Base-by-base conservation (phyloP, 2,797 vertebrate genomes). In the Gallinago nigripennis region DNA sequence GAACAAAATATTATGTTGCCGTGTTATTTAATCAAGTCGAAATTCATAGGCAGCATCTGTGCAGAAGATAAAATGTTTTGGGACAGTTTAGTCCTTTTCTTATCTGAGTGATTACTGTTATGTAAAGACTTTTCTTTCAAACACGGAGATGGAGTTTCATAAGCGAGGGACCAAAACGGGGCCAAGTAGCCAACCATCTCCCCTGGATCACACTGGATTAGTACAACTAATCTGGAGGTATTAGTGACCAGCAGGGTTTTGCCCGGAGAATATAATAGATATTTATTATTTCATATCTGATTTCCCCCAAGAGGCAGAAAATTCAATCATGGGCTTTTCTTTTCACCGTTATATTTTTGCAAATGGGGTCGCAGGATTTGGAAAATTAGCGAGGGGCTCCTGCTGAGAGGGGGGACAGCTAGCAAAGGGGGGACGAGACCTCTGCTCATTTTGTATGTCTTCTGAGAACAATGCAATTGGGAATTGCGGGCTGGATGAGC, bases 251-350 rank as follows among this genome's bases (percentile, higher is more conserved):
- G 85, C 79, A 89, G 84, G 69, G 39, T 56, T 95, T 91, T 90
- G 91, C 79, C 81, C 43, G 66, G 50, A 72, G 56, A 39, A 63
- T 88, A 46, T 75, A 16, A 96, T 97, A 95, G 89, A 93, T 97
- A 96, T 97, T 95, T 97, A 96, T 96, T 93, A 91, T 94, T 95
- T 90, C 85, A 93, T 94, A 95, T 95, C 95, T 96, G 84, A 91
- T 96, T 82, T 86, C 85, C 82, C 43, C 56, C 76, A 81, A 63
- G 90, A 85, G 86, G 46, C 79, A 95, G 82, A 80, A 78, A 91
- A 91, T 71, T 89, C 45, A 87, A 21, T 61, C 1, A 1, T n/a
- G 57, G 50, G 50, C 37, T 95, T 91, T 81, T 79, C 65, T 37
- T 35, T 46, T 21, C 50, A 5, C 43, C 1, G 0, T 27, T 73